phyloP scores from a whole-genome alignment of 1,140 invertebrate genomes.

The Drosophila ambigua region DNA sequence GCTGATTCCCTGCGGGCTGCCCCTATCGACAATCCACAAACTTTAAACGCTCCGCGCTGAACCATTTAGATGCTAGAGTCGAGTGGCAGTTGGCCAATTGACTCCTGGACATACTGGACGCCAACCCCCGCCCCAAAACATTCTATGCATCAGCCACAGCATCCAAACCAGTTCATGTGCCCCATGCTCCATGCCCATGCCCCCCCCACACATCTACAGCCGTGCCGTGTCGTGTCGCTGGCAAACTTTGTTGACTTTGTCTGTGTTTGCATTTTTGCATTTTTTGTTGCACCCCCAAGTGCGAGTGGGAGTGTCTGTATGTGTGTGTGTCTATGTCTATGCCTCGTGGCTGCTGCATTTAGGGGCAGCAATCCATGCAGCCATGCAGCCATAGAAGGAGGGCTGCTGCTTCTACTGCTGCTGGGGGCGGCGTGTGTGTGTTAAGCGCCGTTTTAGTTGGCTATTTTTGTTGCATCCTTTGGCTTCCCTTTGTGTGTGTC shows the following conservation, averaged over 20 bases:
- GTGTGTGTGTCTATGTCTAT: constrained; percentile 37
- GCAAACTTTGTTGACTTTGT: constrained; percentile 73
- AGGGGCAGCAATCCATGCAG: not conserved
- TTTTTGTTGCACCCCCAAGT: constrained; percentile 38
- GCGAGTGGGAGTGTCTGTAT: not conserved
- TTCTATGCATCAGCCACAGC: not conserved
- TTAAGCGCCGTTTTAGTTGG: constrained; percentile 73
- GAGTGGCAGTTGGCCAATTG: constrained; percentile 63
- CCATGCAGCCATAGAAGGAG: not conserved
- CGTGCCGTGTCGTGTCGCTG: constrained; percentile 7
- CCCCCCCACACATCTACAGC: too few relatives aligned
- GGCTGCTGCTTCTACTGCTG: constrained; percentile 5
- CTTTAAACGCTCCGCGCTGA: constrained; percentile 10
- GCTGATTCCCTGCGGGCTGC: too few relatives aligned
- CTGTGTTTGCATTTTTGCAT: constrained; percentile 62
- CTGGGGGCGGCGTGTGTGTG: constrained; percentile 37
- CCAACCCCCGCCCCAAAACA: not conserved
- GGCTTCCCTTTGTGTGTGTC: constrained; percentile 3
- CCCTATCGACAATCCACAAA: too few relatives aligned
- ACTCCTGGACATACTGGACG: constrained; percentile 39
- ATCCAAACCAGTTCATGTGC: too few relatives aligned
- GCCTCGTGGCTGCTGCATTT: constrained; percentile 20
- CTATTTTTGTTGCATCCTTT: constrained; percentile 32
- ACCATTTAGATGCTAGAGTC: constrained; percentile 18
- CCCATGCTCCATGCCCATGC: not conserved